Base-by-base conservation (phyloP, 1,140 invertebrate genomes). In the Cyclina sinensis region DNA sequence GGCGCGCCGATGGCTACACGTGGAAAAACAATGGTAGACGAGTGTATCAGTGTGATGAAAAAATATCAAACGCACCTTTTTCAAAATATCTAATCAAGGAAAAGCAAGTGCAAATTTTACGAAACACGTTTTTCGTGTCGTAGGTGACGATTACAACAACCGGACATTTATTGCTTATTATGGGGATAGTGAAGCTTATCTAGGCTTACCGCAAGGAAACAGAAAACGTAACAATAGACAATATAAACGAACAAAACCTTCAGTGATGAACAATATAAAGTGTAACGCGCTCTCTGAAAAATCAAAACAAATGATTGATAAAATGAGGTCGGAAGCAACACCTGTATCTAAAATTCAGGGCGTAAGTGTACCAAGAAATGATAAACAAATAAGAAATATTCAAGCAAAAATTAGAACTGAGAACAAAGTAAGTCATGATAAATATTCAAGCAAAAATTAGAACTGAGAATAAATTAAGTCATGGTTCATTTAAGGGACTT, bases 1-100 rank as follows among this genome's bases (percentile, higher is more conserved):
- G 82, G 82, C 37, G 24, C 9, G 82, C 82, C 2, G 82, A 85
- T 57, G 82, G 82, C 1, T 85, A 73, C 32, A 73, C 82, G 9
- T 85, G 65, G 65, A 74, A 30, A 74, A 74, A 43, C 21, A 43
- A 74, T 21, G 43, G 70, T n/a, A 46, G 46, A 65, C 35, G 37
- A 68, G 65, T 68, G 5, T 68, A 24, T 24, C 59, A 24, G 37
- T 14, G 68, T 73, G 48, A 79, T 7, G 27, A 14, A 82, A 82
- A 39, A 16, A 21, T 3, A 39, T 82, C 11, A 51, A 62, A 82
- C 21, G 59, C 7, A 30, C 32, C 3, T 82, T 65, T 27, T 82
- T 62, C 43, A 82, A 82, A 51, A 62, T 82, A n/a, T 11, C 2
- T 18, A 82, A 82, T 43, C 27, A 82, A 46, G 79, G 79, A n/a